Base-by-base conservation (phyloP, 2,113 vertebrate genomes). In the Hemicordylus capensis region DNA sequence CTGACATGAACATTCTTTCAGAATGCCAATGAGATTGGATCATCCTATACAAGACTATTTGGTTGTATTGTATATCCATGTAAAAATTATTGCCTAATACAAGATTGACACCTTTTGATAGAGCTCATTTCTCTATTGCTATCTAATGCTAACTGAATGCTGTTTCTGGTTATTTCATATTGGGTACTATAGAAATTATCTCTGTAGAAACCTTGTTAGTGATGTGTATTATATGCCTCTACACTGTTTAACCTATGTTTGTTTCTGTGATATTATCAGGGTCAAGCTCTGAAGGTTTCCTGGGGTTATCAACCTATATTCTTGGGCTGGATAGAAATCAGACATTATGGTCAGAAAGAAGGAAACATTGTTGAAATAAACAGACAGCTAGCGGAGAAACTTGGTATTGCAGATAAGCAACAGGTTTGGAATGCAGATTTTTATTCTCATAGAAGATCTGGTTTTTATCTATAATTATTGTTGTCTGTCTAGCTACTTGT, bases 261-360 rank as follows among this genome's bases (percentile, higher is more conserved):
- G 20, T 86, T 80, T 91, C 42, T 90, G 74, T 89, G 56, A 51
- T 89, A 92, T 85, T 75, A 67, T 15, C 31, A 99, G 99, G 97
- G 96, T 83, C 98, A 99, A 95, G 97, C 97, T 86, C 92, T 99
- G 92, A 98, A 99, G 94, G 87, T 98, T 28, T 96, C 96, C 37
- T 96, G 96, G 96, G 95, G 92, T 83, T 89, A 91, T 81, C 96
- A 95, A 77, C 90, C 96, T 1, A 4, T 96, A 6, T 99, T 97
- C 90, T 93, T 99, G 89, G 98, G 98, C 93, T 99, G 98, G 98
- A 97, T 97, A 80, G 97, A 94, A 91, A 97, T 90, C 44, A 95
- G 96, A 82, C 93, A 91, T 86, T 95, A 93, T 76, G 89, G 88
- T 83, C 95, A 93, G 66, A 92, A 79, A 58, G 91, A 94, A 72